A percentile compares a stretch with the other conserved stretches of the same genome.
phyloP scores from a whole-genome alignment of 1,140 invertebrate genomes.

The Steinernema feltiae region DNA sequence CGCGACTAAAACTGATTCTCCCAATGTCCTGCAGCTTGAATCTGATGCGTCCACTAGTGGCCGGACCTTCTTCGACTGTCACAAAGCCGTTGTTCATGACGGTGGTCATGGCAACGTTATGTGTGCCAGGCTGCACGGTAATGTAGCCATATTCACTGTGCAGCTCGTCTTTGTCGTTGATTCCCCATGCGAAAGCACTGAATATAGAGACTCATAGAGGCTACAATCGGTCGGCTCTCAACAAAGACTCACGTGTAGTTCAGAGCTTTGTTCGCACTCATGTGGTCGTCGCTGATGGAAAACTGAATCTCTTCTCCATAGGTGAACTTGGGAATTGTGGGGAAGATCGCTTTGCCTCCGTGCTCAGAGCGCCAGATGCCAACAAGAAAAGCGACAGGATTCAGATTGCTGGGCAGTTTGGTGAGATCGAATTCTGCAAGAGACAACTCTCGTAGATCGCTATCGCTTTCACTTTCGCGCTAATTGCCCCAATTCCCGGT shows the following conservation, averaged over 20 bases:
- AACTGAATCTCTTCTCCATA: constrained; percentile 55
- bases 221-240: background rate
- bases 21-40: constrained; percentile 54
- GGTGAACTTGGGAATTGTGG: constrained; percentile 57
- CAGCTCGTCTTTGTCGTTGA: constrained; percentile 55
- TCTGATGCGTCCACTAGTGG: constrained; percentile 33
- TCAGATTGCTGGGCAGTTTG: constrained; percentile 41
- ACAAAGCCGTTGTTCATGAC: constrained; percentile 58
- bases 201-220: constrained; percentile 30
- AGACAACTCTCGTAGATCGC: too few species aligned
- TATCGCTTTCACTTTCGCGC: too few species aligned
- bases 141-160: constrained; percentile 55
- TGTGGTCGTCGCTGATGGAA: constrained; percentile 42
- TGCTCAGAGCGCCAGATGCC: constrained; percentile 57
- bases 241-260: constrained; percentile 51
- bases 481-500: too few species aligned
- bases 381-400: constrained; percentile 45
- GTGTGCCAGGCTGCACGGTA: constrained; percentile 46
- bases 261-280: constrained; percentile 40
- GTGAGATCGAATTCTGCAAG: constrained; percentile 42
- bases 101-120: constrained; percentile 48
- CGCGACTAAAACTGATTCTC: constrained; percentile 52
- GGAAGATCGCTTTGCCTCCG: constrained; percentile 52
- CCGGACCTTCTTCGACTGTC: constrained; percentile 52
- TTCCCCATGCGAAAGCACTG: constrained; percentile 55